phyloP scores from a whole-genome alignment of 2,797 vertebrate species.

The Crenichthys baileyi region DNA sequence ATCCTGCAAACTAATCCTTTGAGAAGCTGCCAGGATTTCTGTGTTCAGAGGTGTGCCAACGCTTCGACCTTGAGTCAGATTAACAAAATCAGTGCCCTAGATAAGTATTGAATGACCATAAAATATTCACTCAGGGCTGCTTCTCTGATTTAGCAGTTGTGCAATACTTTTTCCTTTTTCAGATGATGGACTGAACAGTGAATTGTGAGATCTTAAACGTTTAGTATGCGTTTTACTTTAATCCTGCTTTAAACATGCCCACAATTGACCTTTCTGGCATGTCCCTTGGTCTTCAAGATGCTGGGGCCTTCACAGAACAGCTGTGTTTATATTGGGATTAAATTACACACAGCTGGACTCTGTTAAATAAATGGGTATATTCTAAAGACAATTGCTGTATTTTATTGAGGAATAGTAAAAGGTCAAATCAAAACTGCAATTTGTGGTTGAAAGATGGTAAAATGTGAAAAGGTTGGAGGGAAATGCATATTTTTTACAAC shows the following conservation, averaged over 20 bases:
- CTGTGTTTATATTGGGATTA: too few relatives aligned
- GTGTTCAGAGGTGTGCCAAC: conserved; percentile 39
- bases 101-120: not conserved
- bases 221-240: not conserved
- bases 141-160: too few relatives aligned
- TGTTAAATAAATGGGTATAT: too few relatives aligned
- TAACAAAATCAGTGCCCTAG: not conserved
- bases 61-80: conserved; percentile 22
- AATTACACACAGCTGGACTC: too few relatives aligned
- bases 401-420: too few relatives aligned
- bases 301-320: too few relatives aligned
- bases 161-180: too few relatives aligned
- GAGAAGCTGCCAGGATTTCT: conserved; percentile 28
- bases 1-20: conserved; percentile 45
- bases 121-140: not conserved
- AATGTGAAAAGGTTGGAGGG: conserved; percentile 19
- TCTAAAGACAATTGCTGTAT: too few relatives aligned
- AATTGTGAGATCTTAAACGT: too few relatives aligned
- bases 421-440: too few relatives aligned
- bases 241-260: not conserved
- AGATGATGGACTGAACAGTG: too few relatives aligned
- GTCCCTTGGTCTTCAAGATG: not conserved
- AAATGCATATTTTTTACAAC: not conserved
- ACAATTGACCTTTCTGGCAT: not conserved
- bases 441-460: too few relatives aligned